Evolutionary conservation across 23 tunicate genomes (phyloP).

Genomic region (Trididemnum nubilum): DNA sequence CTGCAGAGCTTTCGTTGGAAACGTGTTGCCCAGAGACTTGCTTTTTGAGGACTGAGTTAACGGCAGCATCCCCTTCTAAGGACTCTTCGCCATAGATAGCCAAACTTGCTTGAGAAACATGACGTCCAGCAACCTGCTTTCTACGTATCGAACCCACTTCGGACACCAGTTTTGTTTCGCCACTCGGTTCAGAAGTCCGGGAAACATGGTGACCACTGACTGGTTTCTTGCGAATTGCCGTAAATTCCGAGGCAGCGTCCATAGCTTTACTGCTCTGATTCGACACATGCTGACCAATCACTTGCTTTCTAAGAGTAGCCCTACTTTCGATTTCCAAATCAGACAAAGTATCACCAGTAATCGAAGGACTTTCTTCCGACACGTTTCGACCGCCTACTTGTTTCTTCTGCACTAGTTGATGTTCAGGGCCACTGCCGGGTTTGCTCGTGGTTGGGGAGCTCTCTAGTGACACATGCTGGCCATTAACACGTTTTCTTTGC

Average conservation of each 20-base stretch:
- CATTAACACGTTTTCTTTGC: neutral
- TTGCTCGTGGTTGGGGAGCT: no score
- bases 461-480: constrained; percentile 31
- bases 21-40: no score
- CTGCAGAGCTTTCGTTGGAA: no score
- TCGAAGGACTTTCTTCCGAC: no score
- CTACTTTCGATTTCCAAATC: neutral
- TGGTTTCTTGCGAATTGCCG: neutral
- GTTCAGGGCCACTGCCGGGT: no score
- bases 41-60: no score
- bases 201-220: constrained; percentile 13
- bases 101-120: constrained; percentile 32
- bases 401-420: no score
- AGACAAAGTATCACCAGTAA: no score
- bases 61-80: no score
- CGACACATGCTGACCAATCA: neutral
- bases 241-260: neutral
- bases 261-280: neutral
- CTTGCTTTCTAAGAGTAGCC: neutral
- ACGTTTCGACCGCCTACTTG: no score
- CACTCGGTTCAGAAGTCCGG: constrained; percentile 37
- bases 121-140: constrained; percentile 19
- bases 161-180: neutral
- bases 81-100: no score
- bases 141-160: no score